These are phyloP conservation scores for Dryocosmus kuriphilus DNA, from an alignment of 2,888 invertebrate genomes.

Conservation along the genomic window DNA sequence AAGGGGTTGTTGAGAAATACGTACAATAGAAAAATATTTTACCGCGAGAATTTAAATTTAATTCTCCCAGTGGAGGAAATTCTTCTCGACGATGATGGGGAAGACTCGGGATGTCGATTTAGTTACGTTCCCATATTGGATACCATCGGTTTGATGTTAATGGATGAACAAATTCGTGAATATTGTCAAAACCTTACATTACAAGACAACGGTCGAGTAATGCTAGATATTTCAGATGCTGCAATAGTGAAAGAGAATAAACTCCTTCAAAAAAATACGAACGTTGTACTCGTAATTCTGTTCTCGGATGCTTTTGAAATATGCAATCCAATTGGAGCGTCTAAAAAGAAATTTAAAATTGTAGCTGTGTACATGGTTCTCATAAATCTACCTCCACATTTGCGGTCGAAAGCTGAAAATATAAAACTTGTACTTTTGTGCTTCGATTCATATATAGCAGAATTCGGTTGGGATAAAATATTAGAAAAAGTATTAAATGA, in stretches of 20 bases:
- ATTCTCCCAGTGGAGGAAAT: conserved; percentile 17
- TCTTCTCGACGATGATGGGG: too few relatives aligned
- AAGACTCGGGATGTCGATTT: conserved; percentile 25
- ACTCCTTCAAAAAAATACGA: conserved; percentile 48
- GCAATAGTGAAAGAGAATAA: conserved; percentile 41
- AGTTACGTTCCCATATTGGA: conserved; percentile 45
- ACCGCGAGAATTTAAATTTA: too few relatives aligned
- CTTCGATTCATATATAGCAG: not conserved
- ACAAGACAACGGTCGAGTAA: not conserved
- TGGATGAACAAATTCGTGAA: too few relatives aligned
- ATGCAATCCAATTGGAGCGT: conserved; percentile 49
- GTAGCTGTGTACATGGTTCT: too few relatives aligned
- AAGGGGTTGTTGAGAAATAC: too few relatives aligned
- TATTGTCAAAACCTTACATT: not conserved
- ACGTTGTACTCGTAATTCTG: conserved; percentile 46
- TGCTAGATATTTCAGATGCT: conserved; percentile 55
- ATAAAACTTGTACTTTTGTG: conserved; percentile 38
- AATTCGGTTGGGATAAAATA: conserved; percentile 33
- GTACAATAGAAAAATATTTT: too few relatives aligned
- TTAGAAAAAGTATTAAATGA: conserved; percentile 55
- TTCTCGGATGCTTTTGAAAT: conserved; percentile 58
- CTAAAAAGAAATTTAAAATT: conserved; percentile 51
- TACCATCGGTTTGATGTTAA: conserved; percentile 27
- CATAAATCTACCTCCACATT: conserved; percentile 50
- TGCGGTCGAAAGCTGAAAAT: conserved; percentile 46